A percentile compares a stretch with the other conserved stretches of the same genome.
phyloP scores from a whole-genome alignment of 2,113 vertebrate species.

The Corapipo altera region DNA sequence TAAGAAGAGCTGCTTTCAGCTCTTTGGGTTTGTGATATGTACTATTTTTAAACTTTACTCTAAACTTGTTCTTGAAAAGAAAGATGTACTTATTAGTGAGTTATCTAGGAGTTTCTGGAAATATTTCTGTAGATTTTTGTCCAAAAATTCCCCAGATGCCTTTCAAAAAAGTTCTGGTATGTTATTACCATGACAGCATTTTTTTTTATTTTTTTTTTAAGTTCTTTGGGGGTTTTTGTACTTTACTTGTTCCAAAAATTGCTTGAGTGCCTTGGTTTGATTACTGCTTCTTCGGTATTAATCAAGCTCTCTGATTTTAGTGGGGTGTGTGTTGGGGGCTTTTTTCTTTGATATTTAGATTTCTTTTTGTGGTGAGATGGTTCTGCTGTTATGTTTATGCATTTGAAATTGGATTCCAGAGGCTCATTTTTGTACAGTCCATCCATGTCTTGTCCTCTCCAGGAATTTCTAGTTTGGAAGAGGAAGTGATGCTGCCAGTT shows the following conservation, averaged over 20 bases:
- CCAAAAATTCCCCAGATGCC: neutral
- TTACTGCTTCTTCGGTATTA: neutral
- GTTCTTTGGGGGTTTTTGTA: neutral
- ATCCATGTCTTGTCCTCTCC: neutral
- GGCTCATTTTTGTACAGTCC: neutral
- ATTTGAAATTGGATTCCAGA: neutral
- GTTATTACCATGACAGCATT: neutral
- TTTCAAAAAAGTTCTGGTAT: neutral
- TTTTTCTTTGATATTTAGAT: neutral
- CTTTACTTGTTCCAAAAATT: neutral
- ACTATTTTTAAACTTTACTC: neutral
- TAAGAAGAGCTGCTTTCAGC: neutral
- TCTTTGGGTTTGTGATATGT: neutral
- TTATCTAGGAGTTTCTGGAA: neutral
- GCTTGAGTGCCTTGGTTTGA: neutral
- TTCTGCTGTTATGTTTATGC: accelerated
- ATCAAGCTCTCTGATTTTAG: neutral
- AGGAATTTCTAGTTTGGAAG: neutral
- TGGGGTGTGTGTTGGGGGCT: neutral
- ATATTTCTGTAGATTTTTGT: neutral
- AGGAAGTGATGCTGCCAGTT: accelerated
- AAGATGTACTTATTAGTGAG: neutral
- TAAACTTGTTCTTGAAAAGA: neutral
- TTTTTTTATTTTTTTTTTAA: neutral
- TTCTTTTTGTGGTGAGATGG: neutral